A percentile compares a stretch with the other conserved stretches of the same genome.
phyloP scores from a whole-genome alignment of 2,113 vertebrate genomes.

The Cathartes aura region DNA sequence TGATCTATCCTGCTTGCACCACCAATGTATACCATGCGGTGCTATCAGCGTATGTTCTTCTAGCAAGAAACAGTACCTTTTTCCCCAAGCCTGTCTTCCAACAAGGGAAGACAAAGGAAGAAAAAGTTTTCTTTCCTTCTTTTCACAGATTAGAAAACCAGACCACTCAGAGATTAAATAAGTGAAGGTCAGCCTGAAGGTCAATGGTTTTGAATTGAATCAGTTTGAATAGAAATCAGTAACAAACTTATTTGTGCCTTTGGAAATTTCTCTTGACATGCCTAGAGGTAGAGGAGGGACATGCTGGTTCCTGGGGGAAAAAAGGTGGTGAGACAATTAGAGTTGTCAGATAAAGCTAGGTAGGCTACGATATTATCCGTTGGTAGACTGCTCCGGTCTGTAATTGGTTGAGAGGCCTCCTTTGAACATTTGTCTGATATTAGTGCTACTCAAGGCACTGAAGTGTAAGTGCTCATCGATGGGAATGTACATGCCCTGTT shows the following conservation, averaged over 20 bases:
- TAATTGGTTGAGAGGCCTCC: slow-evolving; percentile 15
- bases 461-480: slow-evolving; percentile 40
- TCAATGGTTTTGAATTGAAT: background rate
- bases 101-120: background rate
- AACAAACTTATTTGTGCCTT: background rate
- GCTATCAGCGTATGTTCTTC: background rate
- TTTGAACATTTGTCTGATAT: slow-evolving; percentile 48
- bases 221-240: slow-evolving; percentile 19
- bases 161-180: slow-evolving; percentile 13
- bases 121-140: background rate
- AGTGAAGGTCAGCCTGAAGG: slow-evolving; percentile 1
- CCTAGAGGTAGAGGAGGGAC: background rate
- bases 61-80: background rate
- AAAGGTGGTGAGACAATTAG: background rate
- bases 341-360: background rate
- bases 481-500: slow-evolving; percentile 41
- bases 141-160: background rate
- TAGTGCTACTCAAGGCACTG: slow-evolving; percentile 39
- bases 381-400: background rate
- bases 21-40: background rate
- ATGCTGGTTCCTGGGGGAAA: background rate
- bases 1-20: background rate
- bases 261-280: background rate
- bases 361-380: background rate
- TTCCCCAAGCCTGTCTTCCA: background rate